Base-by-base conservation (phyloP, 2,888 invertebrate species). In the Eugnorisma glareosa region DNA sequence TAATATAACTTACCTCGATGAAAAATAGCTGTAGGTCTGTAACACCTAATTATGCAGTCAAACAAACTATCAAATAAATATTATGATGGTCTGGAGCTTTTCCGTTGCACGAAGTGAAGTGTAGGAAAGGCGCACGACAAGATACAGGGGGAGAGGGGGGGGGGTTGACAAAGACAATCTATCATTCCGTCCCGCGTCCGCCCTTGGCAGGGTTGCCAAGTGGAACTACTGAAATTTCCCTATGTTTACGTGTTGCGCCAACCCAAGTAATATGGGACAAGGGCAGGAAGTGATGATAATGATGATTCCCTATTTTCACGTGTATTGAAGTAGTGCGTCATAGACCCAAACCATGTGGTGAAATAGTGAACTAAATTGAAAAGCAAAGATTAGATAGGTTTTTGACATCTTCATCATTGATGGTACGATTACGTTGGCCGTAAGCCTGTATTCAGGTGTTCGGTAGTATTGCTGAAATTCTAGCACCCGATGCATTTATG, bases 1-100 rank as follows among this genome's bases (percentile, higher is more conserved):
- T 76, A 35, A 54, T 10, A 31, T 40, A n/a, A 57, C 73, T 73
- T 73, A 73, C 73, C 73, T 57, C 77, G n/a, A 43, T 21, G 13
- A 43, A 40, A 31, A 51, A 48, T 54, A 54, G 40, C 51, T 43
- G n/a, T n/a, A n/a, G n/a, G n/a, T n/a, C n/a, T n/a, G 15, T 43
- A 21, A 73, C 40, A 76, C 37, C 48, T 73, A 66, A 13, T 24
- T 40, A 51, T 0, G 18, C 24, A 75, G 8, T 15, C 40, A 73
- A 75, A 40, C 75, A 40, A 51, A 75, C 2, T 43, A 68, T 18
- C 18, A 40, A 40, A 45, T 18, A 45, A 72, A 73, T 3, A 11
- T 37, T 18, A n/a, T 24, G 18, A 37, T 0, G 18, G 15, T 15
- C 18, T 13, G 31, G 5, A 73, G 75, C 18, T 31, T 1, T 31